Evolutionary conservation across 2,888 invertebrate species (phyloP), one percentile per base, ranked within the genome.

Genomic region (Epistrophe grossulariae): DNA sequence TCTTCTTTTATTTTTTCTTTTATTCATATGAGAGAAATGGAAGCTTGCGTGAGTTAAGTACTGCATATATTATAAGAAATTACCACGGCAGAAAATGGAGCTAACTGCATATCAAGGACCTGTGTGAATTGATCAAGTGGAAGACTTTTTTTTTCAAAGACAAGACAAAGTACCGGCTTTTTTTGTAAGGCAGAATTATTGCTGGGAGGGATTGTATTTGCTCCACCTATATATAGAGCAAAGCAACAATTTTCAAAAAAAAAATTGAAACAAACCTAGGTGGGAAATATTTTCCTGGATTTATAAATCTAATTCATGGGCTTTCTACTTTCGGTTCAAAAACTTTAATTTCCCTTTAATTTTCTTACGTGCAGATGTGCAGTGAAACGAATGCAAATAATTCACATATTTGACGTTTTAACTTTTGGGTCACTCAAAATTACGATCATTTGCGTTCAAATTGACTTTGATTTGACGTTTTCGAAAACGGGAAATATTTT

Each of bases 101-200:
- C 77, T 77, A 81, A 81, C 66, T 81, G 48, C 19, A 71, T 48
- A 48, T 28, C 17, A 81, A 38, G 55, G 13, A 60, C 68, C 59
- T 59, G 13, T 59, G 52, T 31, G 35, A 35, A 50, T 35, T 64
- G 64, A 59, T 80, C 55, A 70, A 24, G 40, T 70, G 17, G 24
- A 55, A 24, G 0, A 40, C 10, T 52, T 52, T 70, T 52, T 52
- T 70, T 17, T 52, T 35, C 13, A 35, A 66, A 66, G 1, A 11
- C 48, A 45, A 64, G 28, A 43, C 10, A n/a, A 24, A 38, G 13
- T 24, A 4, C 9, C 9, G 35, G 9, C 10, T n/a, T 28, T 35
- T 57, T 57, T n/a, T 35, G 9, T n/a, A 57, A 35, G 11, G 15
- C 0, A 1, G 4, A 40, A 17, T 38, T 19, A 15, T 9, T 5